Conservation (phyloP, 1,140 invertebrate genomes). For the Pinna nobilis region DNA sequence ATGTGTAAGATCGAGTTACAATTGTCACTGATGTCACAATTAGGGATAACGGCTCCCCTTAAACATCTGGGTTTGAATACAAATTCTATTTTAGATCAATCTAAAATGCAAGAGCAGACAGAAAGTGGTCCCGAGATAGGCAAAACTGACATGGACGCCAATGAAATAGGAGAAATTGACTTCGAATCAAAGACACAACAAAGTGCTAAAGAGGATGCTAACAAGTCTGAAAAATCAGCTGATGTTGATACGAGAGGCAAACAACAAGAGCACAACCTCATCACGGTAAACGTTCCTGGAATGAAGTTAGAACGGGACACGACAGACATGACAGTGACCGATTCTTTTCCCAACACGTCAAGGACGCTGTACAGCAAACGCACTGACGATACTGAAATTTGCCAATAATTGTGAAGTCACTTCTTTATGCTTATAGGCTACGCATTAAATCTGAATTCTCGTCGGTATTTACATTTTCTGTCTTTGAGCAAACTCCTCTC, state of each 20-base stretch:
- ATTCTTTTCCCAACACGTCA: not conserved
- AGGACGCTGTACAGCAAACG: too few species aligned
- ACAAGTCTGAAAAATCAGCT: not conserved
- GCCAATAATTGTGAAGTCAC: too few species aligned
- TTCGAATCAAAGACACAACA: not conserved
- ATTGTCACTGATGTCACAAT: constrained; percentile 48
- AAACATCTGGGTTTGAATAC: too few species aligned
- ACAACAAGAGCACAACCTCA: constrained; percentile 10
- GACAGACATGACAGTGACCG: not conserved
- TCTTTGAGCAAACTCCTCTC: too few species aligned
- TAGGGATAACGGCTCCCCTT: constrained; percentile 6
- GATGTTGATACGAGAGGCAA: not conserved
- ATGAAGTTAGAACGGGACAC: constrained; percentile 36
- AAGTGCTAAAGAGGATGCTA: not conserved
- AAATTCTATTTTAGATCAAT: too few species aligned
- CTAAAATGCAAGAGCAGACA: not conserved
- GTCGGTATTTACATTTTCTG: too few species aligned
- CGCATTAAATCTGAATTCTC: too few species aligned
- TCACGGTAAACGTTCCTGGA: constrained; percentile 36
- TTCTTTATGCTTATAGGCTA: too few species aligned
- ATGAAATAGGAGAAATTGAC: not conserved
- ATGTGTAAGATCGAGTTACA: constrained; percentile 60
- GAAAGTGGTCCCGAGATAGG: not conserved
- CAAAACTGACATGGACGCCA: not conserved
- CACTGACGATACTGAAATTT: too few species aligned